Conservation (phyloP, 2,888 invertebrate species). For the Lagria hirta region DNA sequence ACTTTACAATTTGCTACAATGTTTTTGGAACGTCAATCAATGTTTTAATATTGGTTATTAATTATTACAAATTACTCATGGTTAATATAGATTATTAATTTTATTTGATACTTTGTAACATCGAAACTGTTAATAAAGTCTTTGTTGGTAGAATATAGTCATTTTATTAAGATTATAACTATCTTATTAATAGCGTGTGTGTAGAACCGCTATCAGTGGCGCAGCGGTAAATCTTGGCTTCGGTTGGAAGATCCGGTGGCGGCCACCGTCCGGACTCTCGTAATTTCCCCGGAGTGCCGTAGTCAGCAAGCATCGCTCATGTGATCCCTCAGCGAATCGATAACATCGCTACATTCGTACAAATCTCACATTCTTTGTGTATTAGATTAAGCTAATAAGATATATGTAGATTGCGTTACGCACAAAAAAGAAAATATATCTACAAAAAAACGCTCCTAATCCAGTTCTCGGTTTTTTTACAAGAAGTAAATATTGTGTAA, state of each 20-base stretch:
- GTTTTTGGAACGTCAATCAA: too few species aligned
- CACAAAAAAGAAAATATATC: neutral
- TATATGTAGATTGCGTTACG: constrained; percentile 1
- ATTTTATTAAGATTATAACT: constrained; percentile 37
- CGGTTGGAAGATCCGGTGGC: constrained; percentile 38
- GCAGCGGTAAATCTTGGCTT: constrained; percentile 42
- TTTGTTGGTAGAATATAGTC: too few species aligned
- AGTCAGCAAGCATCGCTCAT: constrained; percentile 44
- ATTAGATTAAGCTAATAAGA: constrained; percentile 13
- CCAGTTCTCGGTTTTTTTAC: too few species aligned
- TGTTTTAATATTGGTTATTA: too few species aligned
- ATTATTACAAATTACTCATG: too few species aligned
- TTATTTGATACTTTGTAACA: too few species aligned
- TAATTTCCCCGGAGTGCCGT: constrained; percentile 49
- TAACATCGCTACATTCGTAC: constrained; percentile 27
- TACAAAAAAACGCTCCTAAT: too few species aligned
- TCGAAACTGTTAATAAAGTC: too few species aligned
- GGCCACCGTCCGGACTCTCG: constrained; percentile 38
- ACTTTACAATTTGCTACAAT: too few species aligned
- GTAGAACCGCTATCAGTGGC: constrained; percentile 35
- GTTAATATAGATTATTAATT: too few species aligned
- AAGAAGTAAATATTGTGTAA: too few species aligned
- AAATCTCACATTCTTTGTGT: constrained; percentile 10
- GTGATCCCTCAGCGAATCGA: constrained; percentile 39
- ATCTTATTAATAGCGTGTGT: constrained; percentile 39